These are phyloP conservation scores for Drosophila koepferae DNA, from an alignment of 2,888 invertebrate genomes.

Conservation along the genomic window DNA sequence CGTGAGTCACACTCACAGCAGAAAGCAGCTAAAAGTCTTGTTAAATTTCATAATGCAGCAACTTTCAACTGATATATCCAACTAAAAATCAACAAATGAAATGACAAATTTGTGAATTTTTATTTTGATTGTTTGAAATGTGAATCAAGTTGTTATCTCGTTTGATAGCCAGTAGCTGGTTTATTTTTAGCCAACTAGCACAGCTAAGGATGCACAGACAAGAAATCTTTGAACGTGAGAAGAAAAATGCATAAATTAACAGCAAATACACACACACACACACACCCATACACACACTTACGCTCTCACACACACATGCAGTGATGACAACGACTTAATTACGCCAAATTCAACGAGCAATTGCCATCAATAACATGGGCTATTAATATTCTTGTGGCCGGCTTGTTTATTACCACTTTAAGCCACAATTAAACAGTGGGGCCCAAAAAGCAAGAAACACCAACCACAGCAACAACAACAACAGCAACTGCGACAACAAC, in stretches of 20 bases:
- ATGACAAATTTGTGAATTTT: neutral
- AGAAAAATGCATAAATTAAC: conserved; percentile 58
- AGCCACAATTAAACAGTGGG: conserved; percentile 77
- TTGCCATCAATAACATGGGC: conserved; percentile 82
- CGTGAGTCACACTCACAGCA: neutral
- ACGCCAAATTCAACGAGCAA: conserved; percentile 82
- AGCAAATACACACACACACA: conserved; percentile 11
- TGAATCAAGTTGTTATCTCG: neutral
- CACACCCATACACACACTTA: conserved; percentile 6
- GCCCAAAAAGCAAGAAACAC: conserved; percentile 55
- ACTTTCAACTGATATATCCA: neutral
- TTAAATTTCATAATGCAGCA: neutral
- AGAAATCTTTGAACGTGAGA: conserved; percentile 36
- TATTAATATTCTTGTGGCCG: conserved; percentile 78
- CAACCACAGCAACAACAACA: conserved; percentile 32
- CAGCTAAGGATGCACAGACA: conserved; percentile 8
- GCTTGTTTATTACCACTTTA: conserved; percentile 78
- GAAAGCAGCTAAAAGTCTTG: neutral
- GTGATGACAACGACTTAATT: conserved; percentile 80
- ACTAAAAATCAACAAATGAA: neutral
- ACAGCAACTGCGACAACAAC: conserved; percentile 41
- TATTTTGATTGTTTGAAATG: conserved; percentile 1
- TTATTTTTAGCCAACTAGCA: conserved; percentile 24
- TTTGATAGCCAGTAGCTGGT: conserved; percentile 14
- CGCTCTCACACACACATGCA: conserved; percentile 10